Evolutionary conservation across 2,888 invertebrate species (phyloP).

Genomic region (Meloe dianella): DNA sequence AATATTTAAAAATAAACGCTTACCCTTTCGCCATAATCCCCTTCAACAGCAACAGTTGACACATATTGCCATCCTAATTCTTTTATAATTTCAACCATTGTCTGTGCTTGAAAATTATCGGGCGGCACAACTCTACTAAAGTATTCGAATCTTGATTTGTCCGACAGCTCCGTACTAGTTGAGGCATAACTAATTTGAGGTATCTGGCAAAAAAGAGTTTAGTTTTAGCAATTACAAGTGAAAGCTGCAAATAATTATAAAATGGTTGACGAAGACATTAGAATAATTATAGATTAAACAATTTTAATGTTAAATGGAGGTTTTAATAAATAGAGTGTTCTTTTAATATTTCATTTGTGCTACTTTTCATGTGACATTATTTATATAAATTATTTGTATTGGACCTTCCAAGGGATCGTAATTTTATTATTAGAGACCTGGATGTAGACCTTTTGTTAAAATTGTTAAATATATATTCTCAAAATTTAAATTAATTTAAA

Average conservation of each 20-base stretch:
- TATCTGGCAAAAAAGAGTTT: constrained; percentile 58
- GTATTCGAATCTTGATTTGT: constrained; percentile 72
- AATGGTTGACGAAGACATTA: no score
- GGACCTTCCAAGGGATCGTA: no score
- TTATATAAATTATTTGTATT: no score
- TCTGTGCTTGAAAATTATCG: constrained; percentile 73
- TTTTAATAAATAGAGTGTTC: no score
- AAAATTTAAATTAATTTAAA: no score
- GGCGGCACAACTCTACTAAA: constrained; percentile 76
- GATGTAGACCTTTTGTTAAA: no score
- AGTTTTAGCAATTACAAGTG: neutral
- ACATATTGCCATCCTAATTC: constrained; percentile 77
- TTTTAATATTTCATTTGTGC: no score
- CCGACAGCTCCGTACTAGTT: constrained; percentile 72
- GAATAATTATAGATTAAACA: no score
- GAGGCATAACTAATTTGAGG: constrained; percentile 77
- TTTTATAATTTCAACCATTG: constrained; percentile 71
- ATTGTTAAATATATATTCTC: no score
- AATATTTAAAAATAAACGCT: constrained; percentile 37
- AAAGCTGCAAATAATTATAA: neutral
- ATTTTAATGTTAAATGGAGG: neutral
- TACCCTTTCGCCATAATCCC: constrained; percentile 77
- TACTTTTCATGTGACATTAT: no score
- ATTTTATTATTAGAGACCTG: no score
- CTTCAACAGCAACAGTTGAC: constrained; percentile 77